Evolutionary conservation across 2,888 invertebrate genomes (phyloP), one percentile per base, ranked within the genome.

Genomic region (Saturnia pavonia): DNA sequence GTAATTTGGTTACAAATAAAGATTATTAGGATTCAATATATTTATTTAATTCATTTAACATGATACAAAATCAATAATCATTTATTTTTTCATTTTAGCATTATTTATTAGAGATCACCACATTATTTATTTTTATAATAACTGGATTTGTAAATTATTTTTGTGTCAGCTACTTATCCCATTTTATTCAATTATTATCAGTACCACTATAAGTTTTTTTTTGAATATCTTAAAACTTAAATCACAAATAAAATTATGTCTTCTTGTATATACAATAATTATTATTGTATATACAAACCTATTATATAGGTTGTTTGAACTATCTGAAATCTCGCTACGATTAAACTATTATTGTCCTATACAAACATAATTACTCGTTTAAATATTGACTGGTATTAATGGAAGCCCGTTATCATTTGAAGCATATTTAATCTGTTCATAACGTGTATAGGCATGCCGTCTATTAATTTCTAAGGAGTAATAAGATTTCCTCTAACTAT

Each of bases 361-460:
- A n/a, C n/a, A 34, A 65, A 65, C 65, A 65, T 65, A 65, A 65
- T 65, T 65, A 40, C 40, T n/a, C n/a, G 40, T 40, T 65, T 25
- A 34, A 65, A 65, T 65, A 65, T 65, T 65, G 40, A 65, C 65
- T 40, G 3, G n/a, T n/a, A 40, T 40, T 65, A 65, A 65, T 65
- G 40, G 65, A 40, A 40, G 3, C 40, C 65, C 40, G 9, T 8
- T 65, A 40, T 65, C 65, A 27, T 60, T 60, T 27, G 27, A 3
- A 60, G 57, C 57, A 19, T 60, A 25, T 25, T 60, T 60, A 27
- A 25, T 14, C 57, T 27, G 14, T 60, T 27, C 27, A 27, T 12
- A 27, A 27, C 27, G 57, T 14, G 27, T 60, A 27, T 60, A 14
- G 25, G 22, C 57, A 12, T 51, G 0, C 2, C 57, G 14, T 27